These are phyloP conservation scores for Griposia aprilina DNA, from an alignment of 2,888 invertebrate species.

Conservation along the genomic window DNA sequence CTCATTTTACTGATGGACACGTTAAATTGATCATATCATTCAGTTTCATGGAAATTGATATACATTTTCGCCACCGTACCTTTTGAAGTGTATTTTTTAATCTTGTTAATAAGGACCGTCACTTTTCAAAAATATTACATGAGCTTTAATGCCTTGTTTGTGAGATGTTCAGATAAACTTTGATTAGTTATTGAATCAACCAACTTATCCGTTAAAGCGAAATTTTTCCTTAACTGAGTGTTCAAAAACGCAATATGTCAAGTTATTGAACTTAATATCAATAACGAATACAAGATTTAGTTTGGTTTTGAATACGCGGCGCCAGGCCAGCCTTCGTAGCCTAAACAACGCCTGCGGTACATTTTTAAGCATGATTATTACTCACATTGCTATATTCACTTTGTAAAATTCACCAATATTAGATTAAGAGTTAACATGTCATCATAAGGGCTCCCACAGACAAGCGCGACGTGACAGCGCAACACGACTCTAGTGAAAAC, in stretches of 20 bases:
- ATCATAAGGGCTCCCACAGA: too few species aligned
- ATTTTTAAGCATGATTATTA: too few species aligned
- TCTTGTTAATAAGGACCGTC: neutral
- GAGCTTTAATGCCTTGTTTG: neutral
- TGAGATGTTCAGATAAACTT: neutral
- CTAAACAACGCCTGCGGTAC: too few species aligned
- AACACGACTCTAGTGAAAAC: too few species aligned
- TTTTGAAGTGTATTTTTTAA: conserved; percentile 12
- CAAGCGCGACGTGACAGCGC: too few species aligned
- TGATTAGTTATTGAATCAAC: neutral
- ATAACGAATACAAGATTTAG: too few species aligned
- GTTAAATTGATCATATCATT: conserved; percentile 66
- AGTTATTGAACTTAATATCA: neutral
- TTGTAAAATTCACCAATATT: too few species aligned
- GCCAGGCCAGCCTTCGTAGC: too few species aligned
- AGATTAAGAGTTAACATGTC: too few species aligned
- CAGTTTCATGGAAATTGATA: conserved; percentile 64
- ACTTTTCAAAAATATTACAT: neutral
- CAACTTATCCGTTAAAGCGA: neutral
- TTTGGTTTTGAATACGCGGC: neutral
- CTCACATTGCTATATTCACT: too few species aligned
- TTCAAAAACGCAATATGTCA: neutral
- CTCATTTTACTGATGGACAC: conserved; percentile 63
- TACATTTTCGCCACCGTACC: conserved; percentile 43
- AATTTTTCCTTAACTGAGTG: neutral